These are phyloP conservation scores for Nautilus pompilius DNA, from an alignment of 1,140 invertebrate species.

Conservation along the genomic window DNA sequence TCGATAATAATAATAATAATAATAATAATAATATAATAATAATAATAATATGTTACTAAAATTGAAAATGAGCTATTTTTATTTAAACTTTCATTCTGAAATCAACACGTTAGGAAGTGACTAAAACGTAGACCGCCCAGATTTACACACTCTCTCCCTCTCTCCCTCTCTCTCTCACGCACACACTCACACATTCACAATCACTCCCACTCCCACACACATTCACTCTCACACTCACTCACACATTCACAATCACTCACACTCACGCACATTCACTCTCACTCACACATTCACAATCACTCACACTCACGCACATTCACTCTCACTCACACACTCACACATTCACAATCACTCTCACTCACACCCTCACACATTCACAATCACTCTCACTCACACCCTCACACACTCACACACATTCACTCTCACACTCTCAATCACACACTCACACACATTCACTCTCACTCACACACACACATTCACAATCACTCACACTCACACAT, in stretches of 20 bases:
- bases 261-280: too few relatives aligned
- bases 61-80: not conserved
- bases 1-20: not conserved
- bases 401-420: too few relatives aligned
- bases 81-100: not conserved
- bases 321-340: too few relatives aligned
- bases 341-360: slow-evolving; percentile 3
- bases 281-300: too few relatives aligned
- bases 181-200: not conserved
- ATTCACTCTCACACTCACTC: too few relatives aligned
- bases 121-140: not conserved
- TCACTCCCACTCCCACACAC: not conserved
- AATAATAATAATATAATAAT: not conserved
- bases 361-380: too few relatives aligned
- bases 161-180: not conserved
- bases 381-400: too few relatives aligned
- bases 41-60: not conserved
- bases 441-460: too few relatives aligned
- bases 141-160: not conserved
- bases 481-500: slow-evolving; percentile 6
- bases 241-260: too few relatives aligned
- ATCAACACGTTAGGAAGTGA: not conserved
- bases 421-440: too few relatives aligned
- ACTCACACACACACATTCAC: too few relatives aligned
- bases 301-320: too few relatives aligned